A percentile compares a stretch with the other conserved stretches of the same genome.
These are phyloP conservation scores for Folsomia candida DNA, from an alignment of 2,888 invertebrate genomes.

Conservation along the genomic window DNA sequence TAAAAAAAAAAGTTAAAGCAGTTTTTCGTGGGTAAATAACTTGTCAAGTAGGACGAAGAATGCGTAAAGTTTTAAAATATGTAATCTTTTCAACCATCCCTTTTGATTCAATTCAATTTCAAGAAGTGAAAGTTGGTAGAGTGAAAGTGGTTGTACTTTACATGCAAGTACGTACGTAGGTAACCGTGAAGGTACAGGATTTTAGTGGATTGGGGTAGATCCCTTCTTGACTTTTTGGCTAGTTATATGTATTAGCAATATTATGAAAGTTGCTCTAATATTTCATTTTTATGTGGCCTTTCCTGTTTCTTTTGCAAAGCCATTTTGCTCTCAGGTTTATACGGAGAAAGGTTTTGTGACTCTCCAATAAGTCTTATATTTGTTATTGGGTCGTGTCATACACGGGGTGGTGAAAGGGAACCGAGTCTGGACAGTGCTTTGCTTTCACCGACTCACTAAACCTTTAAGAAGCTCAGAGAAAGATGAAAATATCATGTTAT, in stretches of 20 bases:
- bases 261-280: not conserved
- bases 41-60: not conserved
- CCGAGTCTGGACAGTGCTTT: not conserved
- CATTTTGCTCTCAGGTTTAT: not conserved
- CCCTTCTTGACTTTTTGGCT: no score
- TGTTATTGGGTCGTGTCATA: not conserved
- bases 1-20: not conserved
- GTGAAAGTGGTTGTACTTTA: not conserved
- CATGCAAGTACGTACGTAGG: not conserved
- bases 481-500: no score
- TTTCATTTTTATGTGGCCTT: constrained; percentile 6
- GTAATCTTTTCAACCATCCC: no score
- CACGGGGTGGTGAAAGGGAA: not conserved
- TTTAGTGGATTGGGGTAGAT: not conserved
- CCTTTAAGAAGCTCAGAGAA: no score
- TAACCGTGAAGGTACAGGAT: not conserved
- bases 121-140: no score
- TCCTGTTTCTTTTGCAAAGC: not conserved
- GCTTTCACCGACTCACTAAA: not conserved
- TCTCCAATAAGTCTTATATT: not conserved
- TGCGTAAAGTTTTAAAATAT: not conserved
- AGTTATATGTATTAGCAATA: not conserved
- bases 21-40: not conserved
- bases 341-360: no score
- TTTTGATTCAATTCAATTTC: not conserved